Evolutionary conservation across 2,888 invertebrate species (phyloP).

Genomic region (Ecdyonurus torrentis): DNA sequence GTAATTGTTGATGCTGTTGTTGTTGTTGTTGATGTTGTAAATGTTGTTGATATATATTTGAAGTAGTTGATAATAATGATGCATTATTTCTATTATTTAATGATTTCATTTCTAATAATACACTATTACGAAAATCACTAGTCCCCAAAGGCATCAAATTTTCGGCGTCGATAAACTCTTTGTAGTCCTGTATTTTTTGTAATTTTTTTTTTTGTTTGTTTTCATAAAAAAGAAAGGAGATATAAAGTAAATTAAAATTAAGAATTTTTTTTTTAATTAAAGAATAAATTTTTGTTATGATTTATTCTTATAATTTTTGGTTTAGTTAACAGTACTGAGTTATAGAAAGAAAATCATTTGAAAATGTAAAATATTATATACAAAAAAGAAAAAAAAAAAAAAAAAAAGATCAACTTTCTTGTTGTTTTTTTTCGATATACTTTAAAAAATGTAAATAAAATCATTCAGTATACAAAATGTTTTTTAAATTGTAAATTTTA

Average conservation of each 20-base stretch:
- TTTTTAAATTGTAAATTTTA: too few relatives aligned
- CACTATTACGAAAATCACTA: slow-evolving; percentile 66
- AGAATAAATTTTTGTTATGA: neutral
- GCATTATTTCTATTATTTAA: neutral
- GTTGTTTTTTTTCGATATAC: too few relatives aligned
- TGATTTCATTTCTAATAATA: slow-evolving; percentile 63
- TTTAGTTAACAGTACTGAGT: too few relatives aligned
- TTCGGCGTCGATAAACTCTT: slow-evolving; percentile 82
- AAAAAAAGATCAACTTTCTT: too few relatives aligned
- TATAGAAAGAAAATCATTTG: too few relatives aligned
- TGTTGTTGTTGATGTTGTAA: slow-evolving; percentile 17
- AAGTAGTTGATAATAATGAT: neutral
- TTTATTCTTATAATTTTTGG: neutral
- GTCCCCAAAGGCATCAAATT: slow-evolving; percentile 73
- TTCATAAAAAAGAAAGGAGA: too few relatives aligned
- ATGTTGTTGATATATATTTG: slow-evolving; percentile 9
- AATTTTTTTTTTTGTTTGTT: too few relatives aligned
- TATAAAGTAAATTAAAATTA: neutral
- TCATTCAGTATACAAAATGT: too few relatives aligned
- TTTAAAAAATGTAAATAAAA: too few relatives aligned
- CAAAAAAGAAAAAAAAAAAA: too few relatives aligned
- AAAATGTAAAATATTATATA: too few relatives aligned
- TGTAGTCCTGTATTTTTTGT: slow-evolving; percentile 49
- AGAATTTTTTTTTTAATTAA: neutral
- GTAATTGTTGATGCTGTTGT: too few relatives aligned